Evolutionary conservation across 2,797 vertebrate species (phyloP).

Genomic region (Lagothrix lagotricha): DNA sequence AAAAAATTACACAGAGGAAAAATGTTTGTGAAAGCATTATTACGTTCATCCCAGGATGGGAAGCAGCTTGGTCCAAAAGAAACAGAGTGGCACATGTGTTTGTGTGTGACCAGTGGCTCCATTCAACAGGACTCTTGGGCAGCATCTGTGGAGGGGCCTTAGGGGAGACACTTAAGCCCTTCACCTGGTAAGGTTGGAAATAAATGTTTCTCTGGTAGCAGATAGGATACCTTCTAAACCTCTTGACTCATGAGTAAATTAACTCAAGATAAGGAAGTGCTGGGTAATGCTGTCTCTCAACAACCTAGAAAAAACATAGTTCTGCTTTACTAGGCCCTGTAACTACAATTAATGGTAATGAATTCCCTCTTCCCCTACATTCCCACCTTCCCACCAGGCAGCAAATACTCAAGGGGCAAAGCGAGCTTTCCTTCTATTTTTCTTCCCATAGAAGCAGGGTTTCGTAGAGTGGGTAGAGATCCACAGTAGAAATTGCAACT

Average conservation of each 20-base stretch:
- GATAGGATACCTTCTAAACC: slow-evolving; percentile 20
- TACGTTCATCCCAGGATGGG: slow-evolving; percentile 54
- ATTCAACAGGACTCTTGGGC: neutral
- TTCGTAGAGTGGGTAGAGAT: neutral
- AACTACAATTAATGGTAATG: neutral
- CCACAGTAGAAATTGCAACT: neutral
- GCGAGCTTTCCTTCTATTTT: neutral
- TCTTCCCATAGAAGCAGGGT: neutral
- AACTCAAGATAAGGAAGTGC: slow-evolving; percentile 55
- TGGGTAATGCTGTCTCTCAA: neutral
- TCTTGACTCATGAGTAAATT: slow-evolving; percentile 58
- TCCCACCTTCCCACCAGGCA: neutral
- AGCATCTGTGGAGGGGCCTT: neutral
- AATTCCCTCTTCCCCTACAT: neutral
- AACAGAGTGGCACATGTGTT: neutral
- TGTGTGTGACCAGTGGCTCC: neutral
- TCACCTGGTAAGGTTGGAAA: neutral
- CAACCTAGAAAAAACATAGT: neutral
- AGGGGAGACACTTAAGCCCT: neutral
- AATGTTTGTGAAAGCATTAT: slow-evolving; percentile 67
- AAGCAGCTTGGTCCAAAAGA: slow-evolving; percentile 24
- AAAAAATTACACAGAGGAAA: slow-evolving; percentile 60
- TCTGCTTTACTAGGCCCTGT: neutral
- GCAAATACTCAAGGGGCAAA: neutral
- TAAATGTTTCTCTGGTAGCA: neutral